Evolutionary conservation across 2,888 invertebrate species (phyloP).

Genomic region (Prosopocoilus inquinatus): DNA sequence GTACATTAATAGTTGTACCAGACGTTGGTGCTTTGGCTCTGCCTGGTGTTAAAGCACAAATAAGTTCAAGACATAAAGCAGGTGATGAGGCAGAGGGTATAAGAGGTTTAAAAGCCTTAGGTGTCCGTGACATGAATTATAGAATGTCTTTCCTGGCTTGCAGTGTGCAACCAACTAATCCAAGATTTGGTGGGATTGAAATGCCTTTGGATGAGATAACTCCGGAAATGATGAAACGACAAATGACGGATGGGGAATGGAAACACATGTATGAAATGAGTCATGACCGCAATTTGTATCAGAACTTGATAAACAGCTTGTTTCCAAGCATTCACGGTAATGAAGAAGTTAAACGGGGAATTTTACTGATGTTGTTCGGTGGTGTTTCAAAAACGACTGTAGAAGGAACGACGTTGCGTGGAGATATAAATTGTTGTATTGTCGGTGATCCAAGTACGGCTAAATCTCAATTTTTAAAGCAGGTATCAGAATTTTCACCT

Average conservation of each 20-base stretch:
- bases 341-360: slow-evolving; percentile 89
- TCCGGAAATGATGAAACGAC: slow-evolving; percentile 87
- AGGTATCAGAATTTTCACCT: slow-evolving; percentile 90
- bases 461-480: slow-evolving; percentile 95
- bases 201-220: slow-evolving; percentile 84
- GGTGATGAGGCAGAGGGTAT: slow-evolving; percentile 75
- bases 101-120: slow-evolving; percentile 57
- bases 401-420: slow-evolving; percentile 88
- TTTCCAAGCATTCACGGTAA: slow-evolving; percentile 97
- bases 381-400: slow-evolving; percentile 93
- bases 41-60: slow-evolving; percentile 85
- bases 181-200: slow-evolving; percentile 85
- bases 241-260: slow-evolving; percentile 94
- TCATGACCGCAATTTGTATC: slow-evolving; percentile 86
- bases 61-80: slow-evolving; percentile 69
- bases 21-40: slow-evolving; percentile 85
- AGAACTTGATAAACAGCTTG: slow-evolving; percentile 84
- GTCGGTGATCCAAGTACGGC: slow-evolving; percentile 99
- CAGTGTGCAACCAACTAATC: slow-evolving; percentile 82
- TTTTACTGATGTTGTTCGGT: slow-evolving; percentile 93
- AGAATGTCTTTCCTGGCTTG: slow-evolving; percentile 93
- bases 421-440: slow-evolving; percentile 96
- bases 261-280: slow-evolving; percentile 96
- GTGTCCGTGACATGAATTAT: slow-evolving; percentile 82
- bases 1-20: slow-evolving; percentile 95